phyloP scores from a whole-genome alignment of 2,113 vertebrate species.

The Excalfactoria chinensis region DNA sequence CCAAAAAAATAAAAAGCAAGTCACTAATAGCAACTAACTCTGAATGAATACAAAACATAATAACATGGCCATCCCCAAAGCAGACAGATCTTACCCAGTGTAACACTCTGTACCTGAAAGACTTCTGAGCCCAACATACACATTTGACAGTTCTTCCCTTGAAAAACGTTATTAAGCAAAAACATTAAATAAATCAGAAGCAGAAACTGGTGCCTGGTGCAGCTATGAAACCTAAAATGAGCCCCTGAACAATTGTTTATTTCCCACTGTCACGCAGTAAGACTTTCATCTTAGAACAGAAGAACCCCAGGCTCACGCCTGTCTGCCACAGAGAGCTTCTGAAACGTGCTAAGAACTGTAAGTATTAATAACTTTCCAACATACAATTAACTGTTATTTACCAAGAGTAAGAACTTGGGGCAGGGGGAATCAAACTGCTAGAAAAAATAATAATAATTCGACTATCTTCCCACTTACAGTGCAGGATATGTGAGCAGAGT shows the following conservation, averaged over 20 bases:
- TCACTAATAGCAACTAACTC: background rate
- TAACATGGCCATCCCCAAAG: too few species aligned
- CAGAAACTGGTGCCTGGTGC: background rate
- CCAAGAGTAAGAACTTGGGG: background rate
- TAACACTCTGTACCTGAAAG: background rate
- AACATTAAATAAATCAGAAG: background rate
- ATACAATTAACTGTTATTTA: too few species aligned
- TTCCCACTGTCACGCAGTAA: background rate
- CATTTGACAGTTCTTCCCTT: background rate
- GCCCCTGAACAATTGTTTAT: background rate
- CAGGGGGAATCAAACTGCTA: background rate
- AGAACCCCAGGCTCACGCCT: background rate
- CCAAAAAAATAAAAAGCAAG: background rate
- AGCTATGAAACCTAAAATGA: background rate
- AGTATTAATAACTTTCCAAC: too few species aligned
- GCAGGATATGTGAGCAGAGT: background rate
- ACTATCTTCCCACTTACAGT: background rate
- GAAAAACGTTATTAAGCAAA: background rate
- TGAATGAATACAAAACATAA: background rate
- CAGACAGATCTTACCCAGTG: background rate
- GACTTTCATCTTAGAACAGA: conserved; percentile 10
- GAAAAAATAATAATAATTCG: too few species aligned
- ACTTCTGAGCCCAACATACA: background rate
- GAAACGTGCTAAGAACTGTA: background rate
- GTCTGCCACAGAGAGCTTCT: background rate